A percentile compares a stretch with the other conserved stretches of the same genome.
Evolutionary conservation across 2,888 invertebrate species (phyloP).

Genomic region (Drosophila kambysellisi): DNA sequence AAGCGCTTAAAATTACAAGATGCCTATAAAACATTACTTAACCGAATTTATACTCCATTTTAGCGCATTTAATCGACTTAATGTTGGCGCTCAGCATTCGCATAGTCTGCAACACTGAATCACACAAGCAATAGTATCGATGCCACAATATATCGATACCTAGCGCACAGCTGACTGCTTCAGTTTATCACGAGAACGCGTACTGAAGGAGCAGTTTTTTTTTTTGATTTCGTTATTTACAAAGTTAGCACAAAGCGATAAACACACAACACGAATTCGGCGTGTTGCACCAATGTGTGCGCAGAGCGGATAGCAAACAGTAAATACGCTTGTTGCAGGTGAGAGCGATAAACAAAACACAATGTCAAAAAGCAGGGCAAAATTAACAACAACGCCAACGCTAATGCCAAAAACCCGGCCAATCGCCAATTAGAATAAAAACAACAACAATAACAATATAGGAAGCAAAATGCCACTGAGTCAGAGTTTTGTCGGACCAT

Average conservation of each 20-base stretch:
- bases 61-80: neutral
- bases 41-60: too few species aligned
- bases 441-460: conserved; percentile 30
- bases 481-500: conserved; percentile 57
- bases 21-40: neutral
- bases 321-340: conserved; percentile 53
- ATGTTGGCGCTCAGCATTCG: conserved; percentile 25
- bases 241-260: conserved; percentile 49
- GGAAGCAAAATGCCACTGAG: conserved; percentile 47
- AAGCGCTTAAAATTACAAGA: neutral
- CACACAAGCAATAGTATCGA: conserved; percentile 31
- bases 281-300: conserved; percentile 65
- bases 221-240: conserved; percentile 63
- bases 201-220: conserved; percentile 42
- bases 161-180: conserved; percentile 23
- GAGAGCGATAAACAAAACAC: conserved; percentile 30
- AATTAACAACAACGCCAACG: conserved; percentile 8
- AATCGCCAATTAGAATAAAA: conserved; percentile 49
- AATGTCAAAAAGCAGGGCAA: conserved; percentile 16
- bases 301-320: conserved; percentile 32
- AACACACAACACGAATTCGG: conserved; percentile 21
- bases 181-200: conserved; percentile 3
- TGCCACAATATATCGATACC: conserved; percentile 42
- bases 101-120: conserved; percentile 32
- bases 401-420: conserved; percentile 42